A percentile compares a stretch with the other conserved stretches of the same genome.
Evolutionary conservation across 2,888 invertebrate genomes (phyloP).

Genomic region (Platypus cylindrus): DNA sequence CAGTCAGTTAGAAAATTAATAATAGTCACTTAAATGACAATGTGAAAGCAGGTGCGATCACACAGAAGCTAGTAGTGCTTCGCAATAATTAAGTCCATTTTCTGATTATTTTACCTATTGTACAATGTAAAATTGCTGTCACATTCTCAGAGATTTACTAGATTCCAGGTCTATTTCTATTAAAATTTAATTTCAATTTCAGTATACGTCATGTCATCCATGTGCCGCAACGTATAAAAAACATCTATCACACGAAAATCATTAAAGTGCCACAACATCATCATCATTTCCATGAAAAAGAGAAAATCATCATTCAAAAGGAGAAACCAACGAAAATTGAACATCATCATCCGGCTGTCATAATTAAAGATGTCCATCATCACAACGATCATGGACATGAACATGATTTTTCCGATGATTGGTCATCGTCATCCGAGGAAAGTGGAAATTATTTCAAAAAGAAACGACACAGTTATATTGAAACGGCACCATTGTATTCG

Average conservation of each 20-base stretch:
- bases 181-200: constrained; percentile 19
- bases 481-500: neutral
- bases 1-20: too few relatives aligned
- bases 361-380: constrained; percentile 6
- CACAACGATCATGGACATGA: too few relatives aligned
- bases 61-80: too few relatives aligned
- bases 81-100: too few relatives aligned
- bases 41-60: too few relatives aligned
- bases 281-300: constrained; percentile 30
- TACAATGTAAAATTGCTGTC: too few relatives aligned
- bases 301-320: constrained; percentile 23
- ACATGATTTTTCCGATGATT: constrained; percentile 8
- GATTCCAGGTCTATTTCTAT: too few relatives aligned
- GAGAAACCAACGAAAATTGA: constrained; percentile 14
- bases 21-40: too few relatives aligned
- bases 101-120: too few relatives aligned
- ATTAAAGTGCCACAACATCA: constrained; percentile 33
- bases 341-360: constrained; percentile 6
- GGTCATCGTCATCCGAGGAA: too few relatives aligned
- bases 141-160: too few relatives aligned
- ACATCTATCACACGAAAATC: constrained; percentile 31
- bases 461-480: constrained; percentile 10
- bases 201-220: constrained; percentile 31
- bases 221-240: constrained; percentile 31
- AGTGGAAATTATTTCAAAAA: constrained; percentile 6